Conservation (phyloP, 2,888 invertebrate species). For the Tipula lateralis region DNA sequence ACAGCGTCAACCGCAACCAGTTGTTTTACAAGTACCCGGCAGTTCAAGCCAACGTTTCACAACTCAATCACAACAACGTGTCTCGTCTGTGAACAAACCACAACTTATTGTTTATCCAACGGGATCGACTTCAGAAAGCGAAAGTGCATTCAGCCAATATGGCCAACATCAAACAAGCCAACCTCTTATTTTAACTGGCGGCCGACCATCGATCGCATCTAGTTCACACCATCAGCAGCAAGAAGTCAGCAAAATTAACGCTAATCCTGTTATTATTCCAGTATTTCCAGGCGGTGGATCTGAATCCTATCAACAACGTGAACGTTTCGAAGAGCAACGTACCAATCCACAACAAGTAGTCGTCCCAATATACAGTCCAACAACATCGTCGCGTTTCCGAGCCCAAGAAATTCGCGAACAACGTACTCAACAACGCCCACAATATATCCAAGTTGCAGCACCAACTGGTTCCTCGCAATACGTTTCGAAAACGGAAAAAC, state of each 20-base stretch:
- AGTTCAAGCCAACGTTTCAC: background rate
- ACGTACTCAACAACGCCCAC: background rate
- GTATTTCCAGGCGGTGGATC: constrained; percentile 35
- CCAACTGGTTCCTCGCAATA: background rate
- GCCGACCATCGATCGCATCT: background rate
- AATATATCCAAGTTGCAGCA: constrained; percentile 30
- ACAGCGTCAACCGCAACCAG: constrained; percentile 38
- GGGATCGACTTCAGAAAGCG: background rate
- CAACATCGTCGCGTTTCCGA: background rate
- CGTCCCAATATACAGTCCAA: constrained; percentile 32
- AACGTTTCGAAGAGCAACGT: constrained; percentile 36
- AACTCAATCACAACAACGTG: background rate
- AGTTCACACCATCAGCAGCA: background rate
- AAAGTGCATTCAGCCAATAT: background rate
- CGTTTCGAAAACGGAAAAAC: background rate
- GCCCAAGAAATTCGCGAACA: background rate
- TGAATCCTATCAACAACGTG: constrained; percentile 37
- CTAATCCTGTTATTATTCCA: constrained; percentile 12
- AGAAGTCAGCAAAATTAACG: background rate
- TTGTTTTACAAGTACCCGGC: constrained; percentile 33
- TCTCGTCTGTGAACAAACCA: background rate
- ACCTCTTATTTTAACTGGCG: background rate
- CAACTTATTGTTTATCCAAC: constrained; percentile 6
- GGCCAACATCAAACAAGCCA: background rate
- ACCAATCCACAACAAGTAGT: constrained; percentile 31